A percentile compares a stretch with the other conserved stretches of the same genome.
Evolutionary conservation across 2,797 vertebrate species (phyloP).

Genomic region (Crocidura indochinensis): DNA sequence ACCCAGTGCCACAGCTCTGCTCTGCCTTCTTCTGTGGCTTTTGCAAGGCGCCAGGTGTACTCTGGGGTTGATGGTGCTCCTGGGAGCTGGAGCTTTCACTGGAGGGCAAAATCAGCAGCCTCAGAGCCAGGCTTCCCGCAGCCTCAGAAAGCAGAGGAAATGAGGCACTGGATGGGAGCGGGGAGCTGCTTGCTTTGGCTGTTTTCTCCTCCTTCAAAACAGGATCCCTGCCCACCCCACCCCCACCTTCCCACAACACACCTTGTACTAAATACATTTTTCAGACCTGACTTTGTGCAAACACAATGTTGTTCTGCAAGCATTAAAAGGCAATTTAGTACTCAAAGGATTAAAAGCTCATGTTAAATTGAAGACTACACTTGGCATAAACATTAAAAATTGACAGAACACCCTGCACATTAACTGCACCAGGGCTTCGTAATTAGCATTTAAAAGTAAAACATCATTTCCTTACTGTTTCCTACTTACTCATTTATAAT

Average conservation of each 20-base stretch:
- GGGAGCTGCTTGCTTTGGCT: slow-evolving; percentile 73
- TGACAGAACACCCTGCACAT: slow-evolving; percentile 96
- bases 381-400: slow-evolving; percentile 98
- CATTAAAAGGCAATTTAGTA: slow-evolving; percentile 98
- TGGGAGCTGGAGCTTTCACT: slow-evolving; percentile 32
- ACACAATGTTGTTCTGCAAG: slow-evolving; percentile 95
- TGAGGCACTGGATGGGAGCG: slow-evolving; percentile 74
- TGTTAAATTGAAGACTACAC: slow-evolving; percentile 99
- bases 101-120: slow-evolving; percentile 74
- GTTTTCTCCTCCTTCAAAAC: slow-evolving; percentile 80
- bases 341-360: slow-evolving; percentile 98
- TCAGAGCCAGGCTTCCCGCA: slow-evolving; percentile 60
- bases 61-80: slow-evolving; percentile 69
- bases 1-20: neutral
- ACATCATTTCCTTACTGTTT: slow-evolving; percentile 94
- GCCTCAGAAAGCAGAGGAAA: slow-evolving; percentile 81
- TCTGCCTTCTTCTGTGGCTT: slow-evolving; percentile 9
- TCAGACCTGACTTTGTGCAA: slow-evolving; percentile 94
- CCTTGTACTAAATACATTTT: slow-evolving; percentile 94
- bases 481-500: slow-evolving; percentile 94
- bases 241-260: slow-evolving; percentile 85
- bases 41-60: slow-evolving; percentile 20
- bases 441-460: slow-evolving; percentile 96
- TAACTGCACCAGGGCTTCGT: slow-evolving; percentile 93
- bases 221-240: slow-evolving; percentile 76